Conservation (phyloP, 2,888 invertebrate genomes). For the Parnassius apollo region DNA sequence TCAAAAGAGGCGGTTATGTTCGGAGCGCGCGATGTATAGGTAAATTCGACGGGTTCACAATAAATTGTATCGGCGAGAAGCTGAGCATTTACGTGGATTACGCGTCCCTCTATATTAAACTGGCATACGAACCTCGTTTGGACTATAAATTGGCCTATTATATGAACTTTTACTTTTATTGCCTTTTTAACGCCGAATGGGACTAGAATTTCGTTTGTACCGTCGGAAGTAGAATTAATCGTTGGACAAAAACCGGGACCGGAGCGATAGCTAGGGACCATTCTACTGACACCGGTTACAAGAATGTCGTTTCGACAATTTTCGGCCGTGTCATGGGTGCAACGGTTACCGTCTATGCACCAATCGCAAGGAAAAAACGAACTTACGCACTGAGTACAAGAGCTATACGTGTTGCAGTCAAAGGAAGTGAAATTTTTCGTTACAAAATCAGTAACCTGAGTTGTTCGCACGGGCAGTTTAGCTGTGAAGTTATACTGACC, state of each 20-base stretch:
- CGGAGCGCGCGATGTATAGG: constrained; percentile 93
- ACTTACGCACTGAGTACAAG: constrained; percentile 97
- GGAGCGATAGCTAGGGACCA: constrained; percentile 95
- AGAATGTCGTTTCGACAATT: constrained; percentile 96
- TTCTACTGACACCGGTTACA: constrained; percentile 94
- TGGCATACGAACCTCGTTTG: constrained; percentile 97
- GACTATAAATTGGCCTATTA: no score
- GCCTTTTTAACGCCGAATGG: constrained; percentile 94
- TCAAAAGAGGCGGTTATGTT: constrained; percentile 97
- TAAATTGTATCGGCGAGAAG: constrained; percentile 95
- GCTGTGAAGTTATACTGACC: constrained; percentile 98
- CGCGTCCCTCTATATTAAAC: constrained; percentile 96
- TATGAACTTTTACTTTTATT: no score
- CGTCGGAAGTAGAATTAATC: constrained; percentile 93
- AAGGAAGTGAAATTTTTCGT: constrained; percentile 99
- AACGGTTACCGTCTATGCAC: constrained; percentile 98
- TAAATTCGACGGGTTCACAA: constrained; percentile 95
- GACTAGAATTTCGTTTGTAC: constrained; percentile 93
- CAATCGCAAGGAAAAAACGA: constrained; percentile 99
- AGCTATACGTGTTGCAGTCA: constrained; percentile 97
- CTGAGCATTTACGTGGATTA: constrained; percentile 94
- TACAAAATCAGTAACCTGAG: constrained; percentile 95
- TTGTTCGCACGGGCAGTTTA: constrained; percentile 94
- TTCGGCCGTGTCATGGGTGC: constrained; percentile 97
- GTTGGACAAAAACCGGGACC: constrained; percentile 97